Conservation (phyloP, 2,888 invertebrate genomes). For the Anoplius nigerrimus region DNA sequence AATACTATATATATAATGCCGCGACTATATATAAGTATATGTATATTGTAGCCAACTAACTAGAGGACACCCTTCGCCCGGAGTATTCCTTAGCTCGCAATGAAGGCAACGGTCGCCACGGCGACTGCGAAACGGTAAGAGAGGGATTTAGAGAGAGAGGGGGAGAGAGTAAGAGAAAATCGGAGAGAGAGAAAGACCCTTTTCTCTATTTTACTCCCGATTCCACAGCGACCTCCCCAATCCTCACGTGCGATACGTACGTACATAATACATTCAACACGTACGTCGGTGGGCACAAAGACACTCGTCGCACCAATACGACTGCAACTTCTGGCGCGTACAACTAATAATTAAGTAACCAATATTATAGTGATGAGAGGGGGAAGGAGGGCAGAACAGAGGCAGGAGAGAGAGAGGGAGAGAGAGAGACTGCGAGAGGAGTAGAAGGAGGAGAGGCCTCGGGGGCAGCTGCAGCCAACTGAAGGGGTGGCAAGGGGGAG, state of each 20-base stretch:
- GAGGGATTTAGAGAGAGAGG: background rate
- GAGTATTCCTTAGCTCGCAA: no score
- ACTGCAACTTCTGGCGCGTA: conserved; percentile 12
- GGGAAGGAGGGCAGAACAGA: background rate
- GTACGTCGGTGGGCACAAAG: no score
- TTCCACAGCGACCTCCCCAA: no score
- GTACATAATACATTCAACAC: background rate
- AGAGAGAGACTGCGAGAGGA: background rate
- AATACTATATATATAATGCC: no score
- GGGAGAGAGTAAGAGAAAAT: background rate
- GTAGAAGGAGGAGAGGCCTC: background rate
- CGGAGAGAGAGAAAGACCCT: background rate
- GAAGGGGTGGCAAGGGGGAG: conserved; percentile 4
- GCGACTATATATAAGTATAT: no score
- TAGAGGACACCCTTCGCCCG: no score
- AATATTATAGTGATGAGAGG: conserved; percentile 19
- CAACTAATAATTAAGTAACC: conserved; percentile 42
- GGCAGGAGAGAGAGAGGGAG: background rate
- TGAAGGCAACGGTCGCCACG: no score
- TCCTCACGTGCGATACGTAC: no score
- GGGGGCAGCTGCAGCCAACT: background rate
- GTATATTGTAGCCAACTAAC: no score
- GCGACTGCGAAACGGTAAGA: conserved; percentile 2
- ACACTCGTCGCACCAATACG: no score
- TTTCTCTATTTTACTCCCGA: no score